These are phyloP conservation scores for Synanceia verrucosa DNA, from an alignment of 2,797 vertebrate genomes.

Conservation along the genomic window DNA sequence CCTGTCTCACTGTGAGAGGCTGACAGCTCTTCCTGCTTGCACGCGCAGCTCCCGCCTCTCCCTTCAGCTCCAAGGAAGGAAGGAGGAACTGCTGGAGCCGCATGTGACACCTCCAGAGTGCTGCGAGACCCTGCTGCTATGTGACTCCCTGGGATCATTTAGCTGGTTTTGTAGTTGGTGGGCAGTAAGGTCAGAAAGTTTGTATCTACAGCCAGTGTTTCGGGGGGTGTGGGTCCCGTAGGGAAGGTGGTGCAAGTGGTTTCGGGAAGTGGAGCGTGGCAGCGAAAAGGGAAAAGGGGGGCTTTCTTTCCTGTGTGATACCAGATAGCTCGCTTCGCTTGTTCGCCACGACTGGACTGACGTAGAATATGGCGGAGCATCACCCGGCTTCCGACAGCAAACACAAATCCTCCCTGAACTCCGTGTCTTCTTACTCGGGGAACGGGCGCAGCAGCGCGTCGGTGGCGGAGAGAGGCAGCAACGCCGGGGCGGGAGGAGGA, in stretches of 20 bases:
- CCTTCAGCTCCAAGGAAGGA: conserved; percentile 65
- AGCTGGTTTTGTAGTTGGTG: conserved; percentile 11
- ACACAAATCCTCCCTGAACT: conserved; percentile 88
- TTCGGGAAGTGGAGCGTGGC: conserved; percentile 68
- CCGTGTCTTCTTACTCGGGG: conserved; percentile 83
- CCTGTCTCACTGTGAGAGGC: conserved; percentile 90
- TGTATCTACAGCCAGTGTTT: conserved; percentile 8
- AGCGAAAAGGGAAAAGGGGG: conserved; percentile 42
- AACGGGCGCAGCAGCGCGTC: conserved; percentile 77
- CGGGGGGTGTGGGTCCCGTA: conserved; percentile 15
- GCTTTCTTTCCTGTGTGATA: conserved; percentile 47
- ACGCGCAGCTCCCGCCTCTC: conserved; percentile 55
- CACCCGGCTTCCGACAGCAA: conserved; percentile 86
- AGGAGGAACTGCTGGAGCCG: conserved; percentile 55
- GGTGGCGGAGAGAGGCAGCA: conserved; percentile 66
- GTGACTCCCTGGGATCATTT: conserved; percentile 42
- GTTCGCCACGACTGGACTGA: conserved; percentile 77
- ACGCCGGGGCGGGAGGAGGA: conserved; percentile 56
- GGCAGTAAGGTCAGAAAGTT: conserved; percentile 40
- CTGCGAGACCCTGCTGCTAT: conserved; percentile 50
- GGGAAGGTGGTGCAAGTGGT: conserved; percentile 45
- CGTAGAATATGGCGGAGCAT: conserved; percentile 95
- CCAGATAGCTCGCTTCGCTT: conserved; percentile 52
- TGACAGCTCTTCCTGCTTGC: conserved; percentile 67
- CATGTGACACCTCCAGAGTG: conserved; percentile 64